Base-by-base conservation (phyloP, 1,140 invertebrate genomes). In the Cydia strobilella region DNA sequence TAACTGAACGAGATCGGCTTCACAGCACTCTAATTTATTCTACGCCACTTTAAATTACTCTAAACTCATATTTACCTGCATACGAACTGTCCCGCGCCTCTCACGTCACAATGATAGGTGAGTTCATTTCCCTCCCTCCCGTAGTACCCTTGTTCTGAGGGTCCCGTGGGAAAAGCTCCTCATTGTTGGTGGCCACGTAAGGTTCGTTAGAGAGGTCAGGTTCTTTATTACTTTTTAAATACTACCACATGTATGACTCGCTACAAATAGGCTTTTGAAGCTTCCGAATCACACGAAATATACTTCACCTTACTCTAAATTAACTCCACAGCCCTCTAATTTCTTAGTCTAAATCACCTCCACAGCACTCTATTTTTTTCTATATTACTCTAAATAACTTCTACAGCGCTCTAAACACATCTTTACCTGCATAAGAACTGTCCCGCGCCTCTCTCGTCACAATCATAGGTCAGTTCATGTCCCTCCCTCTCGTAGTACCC, bases 401-500 rank as follows among this genome's bases (percentile, higher is more conserved):
- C 31, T 39, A 39, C 35, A 39, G 35, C 35, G 35, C 9, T 39
- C 35, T 39, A 39, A 39, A 10, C 35, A 35, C 31, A 35, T 39
- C 72, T 74, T 75, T 72, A 93, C 92, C 88, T 93, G 78, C 94
- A 94, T 1, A 94, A 87, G 93, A 97, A 98, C 82, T 97, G 96
- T 4, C 96, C 96, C 45, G 95, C 93, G 9, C 96, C 96, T 83
- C 96, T 95, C 86, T 98, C 97, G 76, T 97, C 95, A 35, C 96
- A 96, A 80, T 97, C 94, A 87, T 98, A 99, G 73, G 96, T 96
- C 27, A 99, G 93, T 75, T 96, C 96, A 45, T 96, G 94, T 0
- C 98, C 99, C 94, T 99, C 98, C 76, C 98, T 94, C 90, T 99
- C 98, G 91, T 98, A 99, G 94, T 98, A 99, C 0, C 97, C 97